Conservation (phyloP, 2,113 vertebrate species). For the Uropsilus gracilis region DNA sequence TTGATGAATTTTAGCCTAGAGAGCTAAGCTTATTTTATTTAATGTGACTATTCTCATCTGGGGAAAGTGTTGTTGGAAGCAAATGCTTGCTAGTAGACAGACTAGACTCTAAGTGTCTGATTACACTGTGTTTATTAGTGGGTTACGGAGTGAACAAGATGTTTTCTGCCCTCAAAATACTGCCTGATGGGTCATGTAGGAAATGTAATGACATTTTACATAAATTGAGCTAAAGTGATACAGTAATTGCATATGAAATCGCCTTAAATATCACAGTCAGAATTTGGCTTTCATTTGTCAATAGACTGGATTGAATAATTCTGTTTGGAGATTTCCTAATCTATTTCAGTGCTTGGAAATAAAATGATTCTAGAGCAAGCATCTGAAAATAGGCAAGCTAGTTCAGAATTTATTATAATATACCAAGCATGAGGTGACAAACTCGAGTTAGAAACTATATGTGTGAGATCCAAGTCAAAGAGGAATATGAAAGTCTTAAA, state of each 20-base stretch:
- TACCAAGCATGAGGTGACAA: neutral
- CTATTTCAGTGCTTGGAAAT: neutral
- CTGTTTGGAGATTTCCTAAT: neutral
- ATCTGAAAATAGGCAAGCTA: neutral
- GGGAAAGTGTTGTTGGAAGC: neutral
- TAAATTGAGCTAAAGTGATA: neutral
- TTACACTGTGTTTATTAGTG: neutral
- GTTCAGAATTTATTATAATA: neutral
- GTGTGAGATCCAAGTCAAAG: neutral
- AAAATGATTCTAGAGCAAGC: neutral
- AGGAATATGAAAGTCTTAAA: neutral
- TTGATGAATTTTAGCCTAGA: neutral
- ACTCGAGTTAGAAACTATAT: neutral
- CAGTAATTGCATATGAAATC: neutral
- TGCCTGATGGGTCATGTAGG: neutral
- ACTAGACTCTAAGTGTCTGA: neutral
- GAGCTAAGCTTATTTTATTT: neutral
- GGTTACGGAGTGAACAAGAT: neutral
- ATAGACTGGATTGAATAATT: neutral
- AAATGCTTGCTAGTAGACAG: neutral
- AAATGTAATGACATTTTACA: neutral
- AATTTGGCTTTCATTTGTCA: conserved; percentile 3
- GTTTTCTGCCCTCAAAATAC: neutral
- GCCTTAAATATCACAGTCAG: neutral
- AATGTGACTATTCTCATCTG: neutral